A percentile compares a stretch with the other conserved stretches of the same genome.
Conservation (phyloP, 2,113 vertebrate species). For the Gopherus flavomarginatus region DNA sequence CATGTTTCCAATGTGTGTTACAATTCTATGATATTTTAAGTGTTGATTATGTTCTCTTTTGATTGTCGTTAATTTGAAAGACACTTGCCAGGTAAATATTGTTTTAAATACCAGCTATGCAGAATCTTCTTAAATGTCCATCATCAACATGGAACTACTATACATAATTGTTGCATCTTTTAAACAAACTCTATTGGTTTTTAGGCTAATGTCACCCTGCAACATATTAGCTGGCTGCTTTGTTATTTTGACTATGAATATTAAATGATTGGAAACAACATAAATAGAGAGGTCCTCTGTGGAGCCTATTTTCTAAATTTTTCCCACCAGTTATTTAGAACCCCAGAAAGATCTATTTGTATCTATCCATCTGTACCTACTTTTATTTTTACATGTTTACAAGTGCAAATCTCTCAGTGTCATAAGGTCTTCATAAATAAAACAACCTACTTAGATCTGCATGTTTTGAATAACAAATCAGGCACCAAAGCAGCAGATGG, state of each 20-base stretch:
- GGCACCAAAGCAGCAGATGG: conserved; percentile 78
- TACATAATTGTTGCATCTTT: conserved; percentile 6
- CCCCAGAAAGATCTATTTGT: conserved; percentile 42
- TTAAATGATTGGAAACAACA: conserved; percentile 59
- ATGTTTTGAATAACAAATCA: conserved; percentile 76
- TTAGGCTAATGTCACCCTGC: conserved; percentile 52
- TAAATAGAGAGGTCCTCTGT: conserved; percentile 54
- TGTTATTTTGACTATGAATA: conserved; percentile 57
- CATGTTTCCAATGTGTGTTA: background rate
- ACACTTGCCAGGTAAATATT: conserved; percentile 27
- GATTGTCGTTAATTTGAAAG: conserved; percentile 55
- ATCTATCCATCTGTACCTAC: conserved; percentile 70
- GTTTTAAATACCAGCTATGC: background rate
- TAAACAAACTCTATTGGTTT: conserved; percentile 27
- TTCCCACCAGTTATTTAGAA: conserved; percentile 49
- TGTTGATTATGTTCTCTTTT: background rate
- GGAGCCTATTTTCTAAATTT: conserved; percentile 53
- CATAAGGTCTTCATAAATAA: conserved; percentile 82
- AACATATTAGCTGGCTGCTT: conserved; percentile 45
- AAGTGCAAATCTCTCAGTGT: conserved; percentile 74
- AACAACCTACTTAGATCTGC: conserved; percentile 76
- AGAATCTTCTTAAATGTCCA: conserved; percentile 18
- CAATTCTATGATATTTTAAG: background rate
- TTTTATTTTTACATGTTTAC: conserved; percentile 75
- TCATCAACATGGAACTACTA: conserved; percentile 30